These are phyloP conservation scores for Pseudomyrmex flavicornis DNA, from an alignment of 1,140 invertebrate species.

Conservation along the genomic window DNA sequence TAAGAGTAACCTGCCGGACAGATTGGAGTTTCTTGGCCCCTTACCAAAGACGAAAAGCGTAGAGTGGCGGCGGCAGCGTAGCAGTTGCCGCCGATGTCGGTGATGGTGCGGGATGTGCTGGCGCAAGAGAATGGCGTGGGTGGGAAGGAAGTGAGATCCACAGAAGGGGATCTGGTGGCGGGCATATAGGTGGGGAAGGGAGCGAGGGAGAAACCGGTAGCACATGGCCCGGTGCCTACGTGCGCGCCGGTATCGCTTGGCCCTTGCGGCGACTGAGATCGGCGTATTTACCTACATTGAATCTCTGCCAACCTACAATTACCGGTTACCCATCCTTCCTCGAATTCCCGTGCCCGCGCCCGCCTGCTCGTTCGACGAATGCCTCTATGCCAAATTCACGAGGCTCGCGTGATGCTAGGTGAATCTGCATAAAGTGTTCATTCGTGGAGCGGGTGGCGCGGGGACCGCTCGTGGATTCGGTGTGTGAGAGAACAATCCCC, in stretches of 20 bases:
- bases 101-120: slow-evolving; percentile 57
- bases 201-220: slow-evolving; percentile 69
- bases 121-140: slow-evolving; percentile 49
- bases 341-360: slow-evolving; percentile 55
- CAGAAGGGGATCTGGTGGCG: background rate
- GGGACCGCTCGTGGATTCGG: slow-evolving; percentile 11
- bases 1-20: slow-evolving; percentile 77
- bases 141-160: slow-evolving; percentile 3
- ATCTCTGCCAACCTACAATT: slow-evolving; percentile 85
- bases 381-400: slow-evolving; percentile 81
- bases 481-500: slow-evolving; percentile 63
- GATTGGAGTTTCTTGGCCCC: slow-evolving; percentile 83
- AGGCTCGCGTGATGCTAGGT: slow-evolving; percentile 74
- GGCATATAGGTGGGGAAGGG: slow-evolving; percentile 41
- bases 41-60: slow-evolving; percentile 79
- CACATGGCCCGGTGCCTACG: slow-evolving; percentile 80
- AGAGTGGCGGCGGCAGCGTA: slow-evolving; percentile 61
- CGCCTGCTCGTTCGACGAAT: slow-evolving; percentile 60
- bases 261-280: slow-evolving; percentile 75
- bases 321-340: slow-evolving; percentile 84
- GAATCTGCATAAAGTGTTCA: slow-evolving; percentile 77
- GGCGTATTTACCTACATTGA: slow-evolving; percentile 85
- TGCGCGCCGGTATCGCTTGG: slow-evolving; percentile 73
- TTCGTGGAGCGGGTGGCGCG: slow-evolving; percentile 52
- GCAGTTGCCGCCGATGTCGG: slow-evolving; percentile 65